These are phyloP conservation scores for Nymphicus hollandicus DNA, from an alignment of 2,113 vertebrate genomes.

Conservation along the genomic window DNA sequence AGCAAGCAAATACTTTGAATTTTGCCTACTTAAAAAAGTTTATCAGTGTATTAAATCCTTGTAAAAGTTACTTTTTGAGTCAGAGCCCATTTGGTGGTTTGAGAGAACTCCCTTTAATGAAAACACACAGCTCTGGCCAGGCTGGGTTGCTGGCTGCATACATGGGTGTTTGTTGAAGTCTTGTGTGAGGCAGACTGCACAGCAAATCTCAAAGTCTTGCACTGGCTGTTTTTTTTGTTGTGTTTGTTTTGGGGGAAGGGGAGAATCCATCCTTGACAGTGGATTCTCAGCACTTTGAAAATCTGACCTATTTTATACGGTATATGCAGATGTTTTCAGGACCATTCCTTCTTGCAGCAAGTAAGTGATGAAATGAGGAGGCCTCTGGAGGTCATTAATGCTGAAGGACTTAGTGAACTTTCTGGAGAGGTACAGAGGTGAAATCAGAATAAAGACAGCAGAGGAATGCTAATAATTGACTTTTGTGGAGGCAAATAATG, in stretches of 20 bases:
- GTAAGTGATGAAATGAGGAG: neutral
- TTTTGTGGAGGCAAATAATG: neutral
- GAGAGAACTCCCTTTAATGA: neutral
- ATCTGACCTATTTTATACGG: neutral
- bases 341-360: neutral
- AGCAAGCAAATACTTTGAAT: neutral
- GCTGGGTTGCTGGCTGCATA: neutral
- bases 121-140: neutral
- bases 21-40: neutral
- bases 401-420: neutral
- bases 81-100: neutral
- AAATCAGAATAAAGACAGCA: neutral
- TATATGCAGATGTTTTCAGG: neutral
- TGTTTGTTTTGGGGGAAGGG: accelerated
- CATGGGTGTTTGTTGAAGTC: neutral
- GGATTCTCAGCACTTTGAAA: neutral
- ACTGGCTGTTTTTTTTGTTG: neutral
- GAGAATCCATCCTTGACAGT: neutral
- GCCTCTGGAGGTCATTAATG: neutral
- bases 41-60: neutral
- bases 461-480: neutral
- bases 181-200: neutral
- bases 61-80: neutral
- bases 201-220: neutral
- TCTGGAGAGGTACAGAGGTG: neutral